Base-by-base conservation (phyloP, 1,140 invertebrate species). In the Venustaconcha ellipsiformis region DNA sequence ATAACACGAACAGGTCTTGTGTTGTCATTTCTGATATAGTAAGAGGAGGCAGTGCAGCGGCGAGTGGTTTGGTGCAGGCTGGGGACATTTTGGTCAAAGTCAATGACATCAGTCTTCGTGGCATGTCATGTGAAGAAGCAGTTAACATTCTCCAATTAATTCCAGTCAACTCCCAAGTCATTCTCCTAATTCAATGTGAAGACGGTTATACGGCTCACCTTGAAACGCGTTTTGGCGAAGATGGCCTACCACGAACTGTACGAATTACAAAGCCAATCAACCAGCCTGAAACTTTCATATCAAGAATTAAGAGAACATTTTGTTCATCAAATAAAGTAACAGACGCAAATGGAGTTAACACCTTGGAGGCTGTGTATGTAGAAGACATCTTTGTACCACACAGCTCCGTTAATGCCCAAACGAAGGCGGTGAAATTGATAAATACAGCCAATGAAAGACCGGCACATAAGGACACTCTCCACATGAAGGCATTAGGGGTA, bases 21-120 rank as follows among this genome's bases (percentile, higher is more conserved):
- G 83, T 88, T 14, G 73, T 85, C 56, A 83, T 88, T 12, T 86
- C 86, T 6, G 86, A 85, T 26, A 73, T 88, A 14, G 83, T 85
- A 8, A 73, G 78, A 13, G 82, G 81, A 23, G 86, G 87, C 18
- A 82, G 84, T 14, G 87, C 87, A 0, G 82, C 84, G 57, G 85
- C 87, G 71, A 85, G 85, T 76, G 84, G 87, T 6, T 75, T 87
- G 58, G 84, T 88, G 13, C 81, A 83, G 72, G 78, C 86, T 17
- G 87, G 87, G 48, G 87, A 88, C 74, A 78, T 84, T 66, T 84
- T 88, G 20, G 71, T 86, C 1, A 78, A 85, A n/a, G 84, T 88
- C 30, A 86, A 88, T 78, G 87, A 88, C 71, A 85, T 83, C 30
- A 81, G 83, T 70, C 58, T 88, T 65, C 80, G 79, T 55, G 81